Evolutionary conservation across 2,888 invertebrate genomes (phyloP).

Genomic region (Podotricha telesiphe): DNA sequence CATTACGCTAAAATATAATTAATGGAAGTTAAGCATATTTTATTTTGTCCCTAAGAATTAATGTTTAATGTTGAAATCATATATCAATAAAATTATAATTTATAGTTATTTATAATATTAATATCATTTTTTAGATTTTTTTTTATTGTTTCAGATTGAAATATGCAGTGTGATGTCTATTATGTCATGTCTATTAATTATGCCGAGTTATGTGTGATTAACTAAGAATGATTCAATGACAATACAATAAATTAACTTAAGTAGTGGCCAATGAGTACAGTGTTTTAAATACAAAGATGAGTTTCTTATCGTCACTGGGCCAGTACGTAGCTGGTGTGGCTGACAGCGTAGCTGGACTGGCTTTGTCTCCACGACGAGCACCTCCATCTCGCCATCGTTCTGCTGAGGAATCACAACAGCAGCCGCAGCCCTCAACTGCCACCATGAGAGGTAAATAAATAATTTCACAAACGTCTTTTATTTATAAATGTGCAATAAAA

Average conservation of each 20-base stretch:
- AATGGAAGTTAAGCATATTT: no score
- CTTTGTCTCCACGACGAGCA: slow-evolving; percentile 89
- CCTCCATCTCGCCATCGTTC: slow-evolving; percentile 88
- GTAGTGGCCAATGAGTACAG: slow-evolving; percentile 40
- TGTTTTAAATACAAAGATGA: slow-evolving; percentile 82
- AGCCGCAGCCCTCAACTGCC: slow-evolving; percentile 57
- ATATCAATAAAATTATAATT: no score
- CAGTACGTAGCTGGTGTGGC: slow-evolving; percentile 94
- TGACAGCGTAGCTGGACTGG: slow-evolving; percentile 92
- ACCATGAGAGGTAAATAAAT: slow-evolving; percentile 49
- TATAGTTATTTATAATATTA: no score
- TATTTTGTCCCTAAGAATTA: no score
- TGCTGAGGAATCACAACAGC: slow-evolving; percentile 76
- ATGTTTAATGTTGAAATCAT: no score
- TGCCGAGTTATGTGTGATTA: background rate
- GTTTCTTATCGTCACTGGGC: slow-evolving; percentile 92
- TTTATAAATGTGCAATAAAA: background rate
- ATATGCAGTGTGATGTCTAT: background rate
- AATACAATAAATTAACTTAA: background rate
- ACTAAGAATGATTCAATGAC: background rate
- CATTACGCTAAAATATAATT: no score
- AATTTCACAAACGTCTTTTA: background rate
- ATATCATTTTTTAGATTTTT: background rate
- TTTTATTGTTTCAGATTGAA: slow-evolving; percentile 6
- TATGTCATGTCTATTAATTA: background rate